Evolutionary conservation across 2,888 invertebrate genomes (phyloP), one percentile per base, ranked within the genome.

Genomic region (Orthonychiurus folsomi): DNA sequence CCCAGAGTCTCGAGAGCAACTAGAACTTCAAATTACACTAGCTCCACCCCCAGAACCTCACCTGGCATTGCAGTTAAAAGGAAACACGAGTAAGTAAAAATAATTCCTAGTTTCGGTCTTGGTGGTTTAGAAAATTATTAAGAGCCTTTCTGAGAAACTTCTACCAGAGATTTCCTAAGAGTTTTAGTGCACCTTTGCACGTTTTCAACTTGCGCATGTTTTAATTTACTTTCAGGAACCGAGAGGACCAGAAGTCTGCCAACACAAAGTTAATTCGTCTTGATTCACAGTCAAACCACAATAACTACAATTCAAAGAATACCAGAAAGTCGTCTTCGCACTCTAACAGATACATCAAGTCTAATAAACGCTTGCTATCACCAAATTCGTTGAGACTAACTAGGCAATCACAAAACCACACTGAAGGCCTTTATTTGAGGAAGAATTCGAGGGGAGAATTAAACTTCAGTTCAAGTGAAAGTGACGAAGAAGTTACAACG

Each of bases 1-100:
- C 72, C 72, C 72, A 70, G 70, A 66, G 67, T 69, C 68, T 69
- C 67, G 63, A 68, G 70, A 61, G 65, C 67, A 50, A 70, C 67
- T 61, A 70, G 70, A 64, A 66, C 66, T 25, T 24, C 57, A n/a
- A 28, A 20, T 5, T 57, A 20, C 57, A 28, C 25, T n/a, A 28
- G 20, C 12, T 9, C 57, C 3, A 57, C 37, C 20, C 37, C 47
- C 57, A 37, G 28, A 15, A 3, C 27, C 3, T 47, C 57, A 28
- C 23, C n/a, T 12, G 21, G 21, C 18, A 62, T 64, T 61, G 61
- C 64, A 54, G 58, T 64, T 9, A 69, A 69, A 57, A 59, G 69
- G 56, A 69, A 67, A 64, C 52, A 24, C 54, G 18, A 57, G 66
- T 57, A 64, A 66, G 57, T n/a, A n/a, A n/a, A n/a, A n/a, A n/a